phyloP scores from a whole-genome alignment of 1,140 invertebrate species.

The Sycophaga agraensis region DNA sequence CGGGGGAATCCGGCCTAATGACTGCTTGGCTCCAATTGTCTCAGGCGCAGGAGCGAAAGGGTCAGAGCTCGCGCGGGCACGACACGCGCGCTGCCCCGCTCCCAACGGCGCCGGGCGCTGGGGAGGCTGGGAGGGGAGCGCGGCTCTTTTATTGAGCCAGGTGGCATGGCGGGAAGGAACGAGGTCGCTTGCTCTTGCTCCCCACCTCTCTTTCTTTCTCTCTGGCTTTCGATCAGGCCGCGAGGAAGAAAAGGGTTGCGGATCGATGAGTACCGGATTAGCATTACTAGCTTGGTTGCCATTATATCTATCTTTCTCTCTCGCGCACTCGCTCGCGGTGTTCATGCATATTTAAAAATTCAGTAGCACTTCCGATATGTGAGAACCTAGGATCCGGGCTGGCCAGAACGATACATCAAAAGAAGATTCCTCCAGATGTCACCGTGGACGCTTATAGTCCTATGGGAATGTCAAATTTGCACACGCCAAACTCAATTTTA shows the following conservation, averaged over 20 bases:
- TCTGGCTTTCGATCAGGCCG: slow-evolving; percentile 41
- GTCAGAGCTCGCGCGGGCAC: too few relatives aligned
- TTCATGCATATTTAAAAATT: slow-evolving; percentile 41
- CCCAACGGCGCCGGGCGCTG: neutral
- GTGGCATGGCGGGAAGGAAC: slow-evolving; percentile 45
- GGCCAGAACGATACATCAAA: slow-evolving; percentile 19
- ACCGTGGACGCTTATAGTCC: neutral
- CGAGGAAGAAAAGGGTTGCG: slow-evolving; percentile 48
- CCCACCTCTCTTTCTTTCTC: too few relatives aligned
- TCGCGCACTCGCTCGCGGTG: slow-evolving; percentile 34
- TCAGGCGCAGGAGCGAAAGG: slow-evolving; percentile 1
- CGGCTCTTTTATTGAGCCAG: slow-evolving; percentile 49
- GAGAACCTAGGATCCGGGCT: slow-evolving; percentile 19
- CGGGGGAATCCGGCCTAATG: too few relatives aligned
- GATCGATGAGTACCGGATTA: slow-evolving; percentile 54
- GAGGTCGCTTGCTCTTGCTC: slow-evolving; percentile 45
- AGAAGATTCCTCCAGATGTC: slow-evolving; percentile 13
- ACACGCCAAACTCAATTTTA: slow-evolving; percentile 10
- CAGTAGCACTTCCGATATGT: slow-evolving; percentile 29
- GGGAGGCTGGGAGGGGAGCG: slow-evolving; percentile 15
- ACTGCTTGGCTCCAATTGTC: too few relatives aligned
- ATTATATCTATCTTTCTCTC: neutral
- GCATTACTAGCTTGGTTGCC: slow-evolving; percentile 41
- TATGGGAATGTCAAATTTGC: slow-evolving; percentile 26
- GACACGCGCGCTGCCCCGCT: too few relatives aligned